Evolutionary conservation across 1,140 invertebrate genomes (phyloP).

Genomic region (Panagrolaimus sp.): DNA sequence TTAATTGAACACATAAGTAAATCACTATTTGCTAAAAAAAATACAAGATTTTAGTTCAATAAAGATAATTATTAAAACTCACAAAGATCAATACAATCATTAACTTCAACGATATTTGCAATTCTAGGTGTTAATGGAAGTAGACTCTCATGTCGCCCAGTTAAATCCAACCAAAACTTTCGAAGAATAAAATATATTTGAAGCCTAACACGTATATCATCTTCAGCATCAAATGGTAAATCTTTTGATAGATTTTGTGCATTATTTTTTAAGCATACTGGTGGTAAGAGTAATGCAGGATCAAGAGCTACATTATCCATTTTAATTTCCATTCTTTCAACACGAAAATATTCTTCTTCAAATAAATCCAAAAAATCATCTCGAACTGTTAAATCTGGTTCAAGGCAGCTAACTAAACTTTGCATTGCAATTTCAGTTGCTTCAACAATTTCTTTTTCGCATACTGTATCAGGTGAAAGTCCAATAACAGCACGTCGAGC

Average conservation of each 20-base stretch:
- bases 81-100: conserved; percentile 88
- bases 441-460: conserved; percentile 60
- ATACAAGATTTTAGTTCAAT: conserved; percentile 28
- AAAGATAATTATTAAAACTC: conserved; percentile 58
- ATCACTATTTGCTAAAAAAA: conserved; percentile 82
- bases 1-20: conserved; percentile 86
- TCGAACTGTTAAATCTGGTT: conserved; percentile 90
- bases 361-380: conserved; percentile 98
- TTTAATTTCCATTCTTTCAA: conserved; percentile 61
- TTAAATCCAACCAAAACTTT: conserved; percentile 73
- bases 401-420: conserved; percentile 64
- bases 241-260: conserved; percentile 75
- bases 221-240: conserved; percentile 25
- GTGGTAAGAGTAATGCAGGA: conserved; percentile 86
- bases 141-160: conserved; percentile 75
- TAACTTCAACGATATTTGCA: conserved; percentile 78
- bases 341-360: conserved; percentile 90
- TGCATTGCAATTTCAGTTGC: conserved; percentile 61
- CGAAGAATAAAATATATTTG: conserved; percentile 86
- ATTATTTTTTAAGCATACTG: conserved; percentile 93
- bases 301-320: conserved; percentile 67
- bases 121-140: conserved; percentile 80
- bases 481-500: conserved; percentile 64
- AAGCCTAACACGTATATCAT: conserved; percentile 62
- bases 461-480: conserved; percentile 62